Evolutionary conservation across 1,140 invertebrate genomes (phyloP), one percentile per base, ranked within the genome.

Genomic region (Calephelis nemesis): DNA sequence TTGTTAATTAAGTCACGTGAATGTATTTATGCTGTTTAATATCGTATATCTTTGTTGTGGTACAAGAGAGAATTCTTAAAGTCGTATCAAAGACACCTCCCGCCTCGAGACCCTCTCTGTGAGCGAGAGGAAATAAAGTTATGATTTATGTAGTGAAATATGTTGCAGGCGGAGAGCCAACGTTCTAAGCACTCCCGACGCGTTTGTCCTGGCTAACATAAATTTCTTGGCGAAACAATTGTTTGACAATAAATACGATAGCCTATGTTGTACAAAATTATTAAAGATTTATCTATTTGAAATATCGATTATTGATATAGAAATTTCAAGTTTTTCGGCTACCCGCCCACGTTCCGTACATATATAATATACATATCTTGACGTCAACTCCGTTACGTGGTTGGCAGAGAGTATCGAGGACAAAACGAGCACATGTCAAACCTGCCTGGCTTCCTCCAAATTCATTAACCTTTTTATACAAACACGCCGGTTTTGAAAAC

Each of bases 61-160:
- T 72, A 76, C 72, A 72, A 75, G 71, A 64, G 75, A 79, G 77
- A 78, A 83, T 78, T 87, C 81, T 85, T 82, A 83, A 84, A 86
- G 77, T 81, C 75, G 74, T 87, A 83, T 79, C 84, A 88, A 87
- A 88, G 86, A 87, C 84, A 85, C 84, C 84, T 87, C 82, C 72
- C 71, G 72, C 67, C 70, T 68, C 65, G 65, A 72, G 63, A 54
- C 74, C 67, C 77, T 73, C 78, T 77, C 78, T 72, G 54, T 74
- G 81, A 86, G 80, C 84, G 85, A 90, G 84, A 87, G 86, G 86
- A 90, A 88, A 90, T 88, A 88, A 87, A 88, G 83, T 88, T 88
- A 87, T 90, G 86, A 90, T 90, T 87, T 90, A 90, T 87, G 84
- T 82, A 84, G 78, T 82, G 84, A 87, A 88, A 89, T 87, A 87